Base-by-base conservation (phyloP, 2,888 invertebrate species). In the Brachypalpus laphriformis region DNA sequence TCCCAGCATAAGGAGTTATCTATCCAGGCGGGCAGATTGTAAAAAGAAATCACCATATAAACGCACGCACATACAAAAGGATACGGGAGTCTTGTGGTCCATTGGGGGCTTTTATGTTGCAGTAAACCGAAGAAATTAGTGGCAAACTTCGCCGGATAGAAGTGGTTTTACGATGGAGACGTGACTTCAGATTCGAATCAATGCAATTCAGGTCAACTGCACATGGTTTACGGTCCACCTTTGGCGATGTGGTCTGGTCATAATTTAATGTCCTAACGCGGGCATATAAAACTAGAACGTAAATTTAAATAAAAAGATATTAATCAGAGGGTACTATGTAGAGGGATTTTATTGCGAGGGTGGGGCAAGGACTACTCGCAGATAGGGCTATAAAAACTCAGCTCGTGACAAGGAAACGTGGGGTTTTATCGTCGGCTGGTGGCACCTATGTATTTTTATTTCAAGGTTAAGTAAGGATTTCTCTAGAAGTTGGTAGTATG, bases 51-150 rank as follows among this genome's bases (percentile, higher is more conserved):
- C 75, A 71, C 54, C 63, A 31, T 45, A 25, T 65, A 34, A 8
- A 16, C 11, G 22, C 63, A 34, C 37, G 11, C 34, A 71, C 63
- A 18, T 6, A 14, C 70, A 37, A 20, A 11, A 25, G 75, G 37
- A 49, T 28, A 18, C 51, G 18, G 31, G 18, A 7, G 28, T 1
- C 14, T 40, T 9, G 28, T 20, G 34, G 16, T 45, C 66, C 78
- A 37, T 42, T 54, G 68, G 40, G 42, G 49, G 59, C 59, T 66
- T 81, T 85, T 76, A 85, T 85, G 66, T 49, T 76, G 65, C 75
- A 85, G 66, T 81, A 85, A 81, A 71, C 63, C 66, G 40, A 71
- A 65, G 81, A 61, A 85, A 81, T 85, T 85, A 76, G 81, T 75
- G 66, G 81, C 51, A 47, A 80, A 70, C 75, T 81, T 70, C 42